Base-by-base conservation (phyloP, 2,888 invertebrate genomes). In the Scrobipalpa atriplicella region DNA sequence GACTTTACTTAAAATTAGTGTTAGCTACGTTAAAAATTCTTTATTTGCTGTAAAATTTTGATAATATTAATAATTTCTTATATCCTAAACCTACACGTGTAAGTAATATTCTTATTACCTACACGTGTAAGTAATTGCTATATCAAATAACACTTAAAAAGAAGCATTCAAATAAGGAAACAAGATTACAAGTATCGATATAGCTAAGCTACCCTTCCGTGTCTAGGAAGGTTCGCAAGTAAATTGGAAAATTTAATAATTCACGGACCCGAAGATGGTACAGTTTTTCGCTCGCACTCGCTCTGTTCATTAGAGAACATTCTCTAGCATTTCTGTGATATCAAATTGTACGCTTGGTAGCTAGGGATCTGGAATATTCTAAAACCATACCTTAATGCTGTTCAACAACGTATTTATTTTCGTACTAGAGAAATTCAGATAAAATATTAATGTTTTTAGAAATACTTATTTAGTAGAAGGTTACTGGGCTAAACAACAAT, bases 191-290 rank as follows among this genome's bases (percentile, higher is more conserved):
- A 65, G n/a, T 36, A 54, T 36, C 39, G 52, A 21, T 58, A 36
- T 64, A 43, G 61, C 62, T 47, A 56, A 43, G 61, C 62, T 47
- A 56, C 29, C 54, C 54, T 56, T 58, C 29, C 58, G 29, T 36
- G 10, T 29, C 29, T 36, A 64, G 56, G 52, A 68, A 66, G 66
- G 58, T 67, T 70, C 65, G 65, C 66, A 66, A 70, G 69, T 68
- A 79, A 77, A 79, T 78, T 76, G 75, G 71, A 76, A 77, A 79
- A 75, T 75, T 79, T 78, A 79, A 79, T 79, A 79, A 75, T 79
- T 78, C 77, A 78, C 69, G 68, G 66, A n/a, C 9, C 38, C 68
- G 61, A 67, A 67, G 70, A 69, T 69, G 69, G 71, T 72, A 71
- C 72, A 68, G 71, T 66, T 74, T 74, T 77, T 77, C 70, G 67